Evolutionary conservation across 2,113 vertebrate species (phyloP).

Genomic region (Heterotis niloticus): DNA sequence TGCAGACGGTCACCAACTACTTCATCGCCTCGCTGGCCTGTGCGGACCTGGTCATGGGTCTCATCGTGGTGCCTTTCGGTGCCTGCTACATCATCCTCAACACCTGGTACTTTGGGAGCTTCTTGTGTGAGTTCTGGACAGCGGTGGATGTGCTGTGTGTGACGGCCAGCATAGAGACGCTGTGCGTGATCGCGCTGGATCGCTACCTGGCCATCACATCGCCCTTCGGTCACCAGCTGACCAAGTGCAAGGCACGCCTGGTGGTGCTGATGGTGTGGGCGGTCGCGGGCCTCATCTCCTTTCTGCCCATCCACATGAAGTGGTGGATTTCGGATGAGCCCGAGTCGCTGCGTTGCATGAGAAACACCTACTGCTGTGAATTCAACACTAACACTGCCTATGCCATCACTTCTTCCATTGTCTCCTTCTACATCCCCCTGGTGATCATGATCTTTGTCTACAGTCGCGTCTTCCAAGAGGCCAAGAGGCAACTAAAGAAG

Average conservation of each 20-base stretch:
- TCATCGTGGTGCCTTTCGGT: conserved; percentile 87
- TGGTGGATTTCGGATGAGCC: conserved; percentile 66
- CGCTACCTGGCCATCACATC: conserved; percentile 93
- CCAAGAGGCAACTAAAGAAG: conserved; percentile 85
- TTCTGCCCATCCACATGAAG: conserved; percentile 87
- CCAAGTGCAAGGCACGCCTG: conserved; percentile 79
- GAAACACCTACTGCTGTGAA: conserved; percentile 74
- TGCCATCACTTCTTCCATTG: conserved; percentile 85
- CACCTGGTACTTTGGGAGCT: conserved; percentile 82
- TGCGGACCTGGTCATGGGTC: conserved; percentile 92
- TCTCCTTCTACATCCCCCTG: conserved; percentile 92
- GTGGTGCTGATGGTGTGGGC: conserved; percentile 83
- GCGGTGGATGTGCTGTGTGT: conserved; percentile 88
- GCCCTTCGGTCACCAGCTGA: conserved; percentile 91
- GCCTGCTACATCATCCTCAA: conserved; percentile 80
- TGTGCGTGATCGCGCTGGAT: conserved; percentile 94
- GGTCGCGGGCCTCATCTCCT: conserved; percentile 89
- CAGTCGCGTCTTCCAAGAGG: conserved; percentile 85
- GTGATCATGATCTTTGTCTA: conserved; percentile 93
- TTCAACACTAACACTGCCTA: conserved; percentile 85
- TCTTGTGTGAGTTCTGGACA: conserved; percentile 92
- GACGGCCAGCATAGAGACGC: conserved; percentile 93
- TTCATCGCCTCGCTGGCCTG: conserved; percentile 94
- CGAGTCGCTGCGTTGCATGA: conserved; percentile 59
- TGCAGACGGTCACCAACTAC: conserved; percentile 93